These are phyloP conservation scores for Harlomillsia oculata DNA, from an alignment of 1,140 invertebrate species.

Conservation along the genomic window DNA sequence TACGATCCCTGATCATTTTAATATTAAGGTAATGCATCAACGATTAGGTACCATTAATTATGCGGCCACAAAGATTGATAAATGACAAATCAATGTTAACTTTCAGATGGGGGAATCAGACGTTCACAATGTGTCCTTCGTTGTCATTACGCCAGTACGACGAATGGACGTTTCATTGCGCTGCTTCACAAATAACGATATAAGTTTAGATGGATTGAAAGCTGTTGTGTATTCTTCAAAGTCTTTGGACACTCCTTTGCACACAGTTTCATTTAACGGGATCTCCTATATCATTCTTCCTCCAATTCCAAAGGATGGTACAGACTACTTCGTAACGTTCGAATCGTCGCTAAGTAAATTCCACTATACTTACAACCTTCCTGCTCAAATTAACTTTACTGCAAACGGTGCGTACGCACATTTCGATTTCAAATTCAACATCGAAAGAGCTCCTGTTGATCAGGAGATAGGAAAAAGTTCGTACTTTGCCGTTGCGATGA, in stretches of 20 bases:
- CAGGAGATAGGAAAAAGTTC: slow-evolving; percentile 34
- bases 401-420: slow-evolving; percentile 29
- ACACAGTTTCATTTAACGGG: slow-evolving; percentile 25
- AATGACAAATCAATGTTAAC: background rate
- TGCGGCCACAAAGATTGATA: background rate
- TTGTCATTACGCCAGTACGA: slow-evolving; percentile 25
- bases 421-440: slow-evolving; percentile 27
- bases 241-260: slow-evolving; percentile 26
- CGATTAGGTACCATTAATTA: background rate
- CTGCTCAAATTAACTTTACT: slow-evolving; percentile 27
- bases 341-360: slow-evolving; percentile 24
- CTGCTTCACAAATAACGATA: slow-evolving; percentile 25
- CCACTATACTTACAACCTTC: slow-evolving; percentile 28
- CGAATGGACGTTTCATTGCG: slow-evolving; percentile 29
- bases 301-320: slow-evolving; percentile 29
- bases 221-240: slow-evolving; percentile 19
- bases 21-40: slow-evolving; percentile 20
- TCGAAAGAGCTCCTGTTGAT: slow-evolving; percentile 24
- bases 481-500: slow-evolving; percentile 26
- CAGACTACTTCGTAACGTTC: slow-evolving; percentile 31
- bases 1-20: slow-evolving; percentile 27
- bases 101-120: slow-evolving; percentile 27
- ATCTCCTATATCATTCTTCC: slow-evolving; percentile 31
- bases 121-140: slow-evolving; percentile 20
- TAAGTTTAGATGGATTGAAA: slow-evolving; percentile 26